These are phyloP conservation scores for Megalops cyprinoides DNA, from an alignment of 2,797 vertebrate species.

Conservation along the genomic window DNA sequence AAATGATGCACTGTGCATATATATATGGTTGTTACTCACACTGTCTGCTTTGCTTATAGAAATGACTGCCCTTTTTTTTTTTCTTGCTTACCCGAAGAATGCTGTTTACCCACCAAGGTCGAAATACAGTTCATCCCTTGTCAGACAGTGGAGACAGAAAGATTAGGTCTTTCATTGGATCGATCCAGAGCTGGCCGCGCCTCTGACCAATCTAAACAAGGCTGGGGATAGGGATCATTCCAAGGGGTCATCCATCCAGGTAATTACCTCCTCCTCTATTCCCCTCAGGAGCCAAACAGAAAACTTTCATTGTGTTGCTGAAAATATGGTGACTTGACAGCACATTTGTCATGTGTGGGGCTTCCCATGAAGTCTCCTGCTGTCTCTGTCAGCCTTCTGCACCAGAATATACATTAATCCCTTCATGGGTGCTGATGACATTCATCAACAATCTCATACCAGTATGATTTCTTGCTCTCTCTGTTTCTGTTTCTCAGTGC, in stretches of 20 bases:
- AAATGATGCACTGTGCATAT: slow-evolving; percentile 12
- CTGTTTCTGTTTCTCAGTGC: not conserved
- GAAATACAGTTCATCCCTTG: slow-evolving; percentile 9
- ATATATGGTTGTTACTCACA: not conserved
- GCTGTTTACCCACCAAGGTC: slow-evolving; percentile 18
- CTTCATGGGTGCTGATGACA: not conserved
- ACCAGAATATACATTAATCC: not conserved
- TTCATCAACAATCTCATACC: not conserved
- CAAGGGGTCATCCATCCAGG: not conserved
- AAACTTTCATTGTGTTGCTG: not conserved
- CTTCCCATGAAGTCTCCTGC: not conserved
- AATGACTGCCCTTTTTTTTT: not conserved
- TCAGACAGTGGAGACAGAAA: not conserved
- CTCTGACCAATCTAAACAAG: not conserved
- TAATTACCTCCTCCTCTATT: slow-evolving; percentile 8
- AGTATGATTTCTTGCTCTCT: not conserved
- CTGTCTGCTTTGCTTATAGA: not conserved
- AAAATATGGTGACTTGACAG: not conserved
- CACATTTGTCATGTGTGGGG: not conserved
- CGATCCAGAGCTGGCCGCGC: not conserved
- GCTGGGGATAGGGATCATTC: not conserved
- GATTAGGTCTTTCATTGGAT: not conserved
- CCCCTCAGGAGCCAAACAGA: not conserved
- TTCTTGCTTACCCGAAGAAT: not conserved
- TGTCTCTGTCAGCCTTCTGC: not conserved